These are phyloP conservation scores for Dendrocopos noguchii DNA, from an alignment of 2,113 vertebrate genomes.

Conservation along the genomic window DNA sequence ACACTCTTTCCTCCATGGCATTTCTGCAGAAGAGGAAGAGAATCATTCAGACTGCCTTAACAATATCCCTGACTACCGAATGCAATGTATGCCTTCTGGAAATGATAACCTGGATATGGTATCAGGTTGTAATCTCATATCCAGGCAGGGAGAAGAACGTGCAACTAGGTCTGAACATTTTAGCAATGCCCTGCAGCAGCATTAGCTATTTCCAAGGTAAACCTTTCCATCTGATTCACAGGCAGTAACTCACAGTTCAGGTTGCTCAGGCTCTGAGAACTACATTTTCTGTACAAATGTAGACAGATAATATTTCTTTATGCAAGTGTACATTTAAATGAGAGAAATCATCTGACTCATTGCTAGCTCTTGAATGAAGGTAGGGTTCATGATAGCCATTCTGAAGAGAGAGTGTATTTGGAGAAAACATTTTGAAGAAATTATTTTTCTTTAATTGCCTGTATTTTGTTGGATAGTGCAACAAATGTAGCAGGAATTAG, in stretches of 20 bases:
- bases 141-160: neutral
- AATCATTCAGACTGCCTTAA: neutral
- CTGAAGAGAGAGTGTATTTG: neutral
- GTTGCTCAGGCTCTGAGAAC: neutral
- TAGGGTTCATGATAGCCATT: neutral
- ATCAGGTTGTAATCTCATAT: neutral
- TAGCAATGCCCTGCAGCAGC: neutral
- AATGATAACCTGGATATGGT: neutral
- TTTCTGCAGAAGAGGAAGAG: neutral
- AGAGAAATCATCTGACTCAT: neutral
- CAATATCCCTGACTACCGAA: neutral
- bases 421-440: neutral
- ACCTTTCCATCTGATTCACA: neutral
- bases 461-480: neutral
- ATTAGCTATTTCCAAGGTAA: neutral
- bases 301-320: neutral
- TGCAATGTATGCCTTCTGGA: neutral
- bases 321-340: neutral
- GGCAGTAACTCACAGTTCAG: neutral
- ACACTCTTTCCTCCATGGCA: neutral
- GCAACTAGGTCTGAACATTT: neutral
- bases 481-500: neutral
- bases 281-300: neutral
- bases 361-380: neutral
- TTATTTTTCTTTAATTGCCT: neutral